Conservation (phyloP, 23 tunicate species). For the Ciona savignyi region DNA sequence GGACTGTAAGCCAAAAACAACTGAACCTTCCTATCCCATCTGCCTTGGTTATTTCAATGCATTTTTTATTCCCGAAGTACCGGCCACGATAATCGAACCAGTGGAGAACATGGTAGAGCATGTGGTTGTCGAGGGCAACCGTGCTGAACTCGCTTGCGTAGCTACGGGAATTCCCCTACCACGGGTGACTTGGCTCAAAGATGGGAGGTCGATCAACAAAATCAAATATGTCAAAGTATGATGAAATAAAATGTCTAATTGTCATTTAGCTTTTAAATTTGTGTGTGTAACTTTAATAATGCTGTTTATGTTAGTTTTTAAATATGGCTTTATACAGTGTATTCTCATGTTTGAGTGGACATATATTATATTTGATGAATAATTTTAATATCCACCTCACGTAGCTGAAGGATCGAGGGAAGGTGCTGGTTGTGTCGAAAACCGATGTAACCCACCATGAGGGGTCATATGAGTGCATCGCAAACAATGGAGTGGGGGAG, state of each 20-base stretch:
- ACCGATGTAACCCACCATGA: slow-evolving; percentile 68
- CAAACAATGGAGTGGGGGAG: slow-evolving; percentile 64
- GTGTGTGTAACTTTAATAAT: too few relatives aligned
- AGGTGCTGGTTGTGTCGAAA: slow-evolving; percentile 27
- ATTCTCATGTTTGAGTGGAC: too few relatives aligned
- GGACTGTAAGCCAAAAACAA: too few relatives aligned
- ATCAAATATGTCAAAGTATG: slow-evolving; percentile 25
- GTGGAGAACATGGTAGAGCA: slow-evolving; percentile 35
- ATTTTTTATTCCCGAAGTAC: too few relatives aligned
- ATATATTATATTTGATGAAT: too few relatives aligned
- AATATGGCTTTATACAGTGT: too few relatives aligned
- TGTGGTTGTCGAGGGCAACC: slow-evolving; percentile 48
- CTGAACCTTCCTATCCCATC: too few relatives aligned
- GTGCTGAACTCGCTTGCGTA: slow-evolving; percentile 55
- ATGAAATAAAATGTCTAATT: too few relatives aligned
- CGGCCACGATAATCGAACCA: slow-evolving; percentile 59
- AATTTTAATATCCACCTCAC: neutral
- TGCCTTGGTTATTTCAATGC: too few relatives aligned
- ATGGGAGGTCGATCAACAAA: slow-evolving; percentile 23
- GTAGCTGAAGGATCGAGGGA: slow-evolving; percentile 46
- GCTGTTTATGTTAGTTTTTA: too few relatives aligned
- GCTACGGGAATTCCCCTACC: slow-evolving; percentile 94
- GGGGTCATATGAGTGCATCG: slow-evolving; percentile 74
- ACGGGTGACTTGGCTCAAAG: slow-evolving; percentile 78
- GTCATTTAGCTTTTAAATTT: too few relatives aligned